phyloP scores from a whole-genome alignment of 2,888 invertebrate species.

The Ochropleura leucogaster region DNA sequence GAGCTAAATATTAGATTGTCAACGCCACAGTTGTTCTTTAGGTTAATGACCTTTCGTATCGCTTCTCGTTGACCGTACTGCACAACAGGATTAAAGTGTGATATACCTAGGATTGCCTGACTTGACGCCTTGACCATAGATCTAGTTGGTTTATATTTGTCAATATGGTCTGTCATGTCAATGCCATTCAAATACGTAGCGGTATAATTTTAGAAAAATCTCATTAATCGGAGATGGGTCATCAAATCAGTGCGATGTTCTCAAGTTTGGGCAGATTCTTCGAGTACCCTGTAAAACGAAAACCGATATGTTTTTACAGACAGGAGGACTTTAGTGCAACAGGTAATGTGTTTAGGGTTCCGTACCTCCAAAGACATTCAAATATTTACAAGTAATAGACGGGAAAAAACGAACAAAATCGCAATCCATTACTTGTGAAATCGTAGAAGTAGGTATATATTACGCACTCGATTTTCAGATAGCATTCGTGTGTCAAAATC shows the following conservation, averaged over 20 bases:
- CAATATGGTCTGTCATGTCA: neutral
- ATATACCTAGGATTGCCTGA: too few species aligned
- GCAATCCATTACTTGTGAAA: too few species aligned
- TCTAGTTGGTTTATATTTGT: slow-evolving; percentile 8
- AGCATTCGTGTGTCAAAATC: too few species aligned
- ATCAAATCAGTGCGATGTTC: slow-evolving; percentile 83
- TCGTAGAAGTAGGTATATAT: too few species aligned
- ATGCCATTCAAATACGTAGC: neutral
- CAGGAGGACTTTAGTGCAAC: slow-evolving; percentile 91
- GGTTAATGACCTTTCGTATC: too few species aligned
- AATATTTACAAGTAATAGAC: too few species aligned
- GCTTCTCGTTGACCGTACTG: too few species aligned
- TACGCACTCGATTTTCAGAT: too few species aligned
- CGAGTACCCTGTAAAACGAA: slow-evolving; percentile 90
- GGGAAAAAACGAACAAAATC: too few species aligned
- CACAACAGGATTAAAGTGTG: neutral
- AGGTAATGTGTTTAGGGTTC: slow-evolving; percentile 71
- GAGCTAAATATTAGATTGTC: too few species aligned
- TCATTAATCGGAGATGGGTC: slow-evolving; percentile 80
- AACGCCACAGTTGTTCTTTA: too few species aligned
- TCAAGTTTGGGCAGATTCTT: slow-evolving; percentile 87
- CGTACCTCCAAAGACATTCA: too few species aligned
- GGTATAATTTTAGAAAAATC: neutral
- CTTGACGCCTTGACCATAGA: slow-evolving; percentile 11
- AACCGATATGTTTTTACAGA: slow-evolving; percentile 90